These are phyloP conservation scores for Acrocera orbiculus DNA, from an alignment of 2,888 invertebrate genomes.

Conservation along the genomic window DNA sequence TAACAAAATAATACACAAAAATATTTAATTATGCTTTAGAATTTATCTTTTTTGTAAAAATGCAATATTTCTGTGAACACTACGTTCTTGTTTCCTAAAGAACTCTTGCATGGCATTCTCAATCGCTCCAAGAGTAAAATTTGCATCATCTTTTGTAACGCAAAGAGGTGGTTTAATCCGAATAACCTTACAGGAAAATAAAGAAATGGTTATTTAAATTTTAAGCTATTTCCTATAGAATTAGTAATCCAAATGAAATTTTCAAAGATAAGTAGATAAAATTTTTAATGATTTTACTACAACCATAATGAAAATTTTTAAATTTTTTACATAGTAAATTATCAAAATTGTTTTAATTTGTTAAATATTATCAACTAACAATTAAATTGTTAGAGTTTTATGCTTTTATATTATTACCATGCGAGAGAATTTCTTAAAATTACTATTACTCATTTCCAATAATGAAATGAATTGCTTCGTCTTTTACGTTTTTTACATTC, in stretches of 20 bases:
- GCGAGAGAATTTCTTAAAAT: no score
- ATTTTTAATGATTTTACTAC: no score
- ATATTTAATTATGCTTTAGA: not conserved
- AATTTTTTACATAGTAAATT: no score
- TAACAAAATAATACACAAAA: no score
- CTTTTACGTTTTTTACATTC: no score
- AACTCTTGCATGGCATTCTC: constrained; percentile 19
- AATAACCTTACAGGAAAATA: constrained; percentile 43
- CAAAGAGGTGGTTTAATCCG: constrained; percentile 94
- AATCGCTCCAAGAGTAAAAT: constrained; percentile 49
- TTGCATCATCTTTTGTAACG: constrained; percentile 64
- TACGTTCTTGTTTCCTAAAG: constrained; percentile 20
- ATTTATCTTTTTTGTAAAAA: not conserved
- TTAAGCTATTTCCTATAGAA: not conserved
- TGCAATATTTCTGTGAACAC: constrained; percentile 19
- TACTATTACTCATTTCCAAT: no score
- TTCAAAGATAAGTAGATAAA: not conserved
- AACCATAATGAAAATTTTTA: no score
- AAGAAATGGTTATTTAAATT: constrained; percentile 5
- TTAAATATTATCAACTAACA: no score
- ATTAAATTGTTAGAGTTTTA: no score
- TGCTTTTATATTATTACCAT: no score
- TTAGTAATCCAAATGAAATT: not conserved
- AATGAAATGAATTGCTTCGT: no score
- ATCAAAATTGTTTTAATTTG: no score